Evolutionary conservation across 1,140 invertebrate species (phyloP), one percentile per base, ranked within the genome.

Genomic region (Drosophila willistoni): DNA sequence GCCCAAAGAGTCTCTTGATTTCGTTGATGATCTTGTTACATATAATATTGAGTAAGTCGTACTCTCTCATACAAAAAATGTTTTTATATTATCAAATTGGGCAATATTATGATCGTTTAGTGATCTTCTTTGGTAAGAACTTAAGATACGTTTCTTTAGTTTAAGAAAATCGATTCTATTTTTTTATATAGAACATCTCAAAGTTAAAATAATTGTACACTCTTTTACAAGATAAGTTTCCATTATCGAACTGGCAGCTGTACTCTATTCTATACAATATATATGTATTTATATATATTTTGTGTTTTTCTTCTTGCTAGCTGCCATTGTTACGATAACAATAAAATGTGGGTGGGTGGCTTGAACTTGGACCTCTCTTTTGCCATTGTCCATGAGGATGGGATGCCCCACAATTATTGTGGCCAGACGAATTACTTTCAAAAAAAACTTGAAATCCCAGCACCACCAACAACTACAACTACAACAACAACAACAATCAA

Each of bases 301-400:
- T 17, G n/a, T 62, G 47, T 69, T 29, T 17, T 44, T 60, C 39
- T 39, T 73, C 56, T 51, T 67, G 61, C 71, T 44, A 57, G 44
- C 71, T 79, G 77, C 84, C 71, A 84, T 87, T 89, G 80, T 87
- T 84, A 71, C 85, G 71, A 89, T 87, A 87, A 87, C 84, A 87
- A 87, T 89, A 81, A 89, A 87, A 84, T 89, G 80, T 87, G 83
- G 83, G 84, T 87, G 84, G 84, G 80, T 73, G 73, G 69, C 70
- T 81, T 90, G 84, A 87, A 87, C 84, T 87, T 87, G 84, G 85
- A 87, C 84, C 84, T 90, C 74, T 62, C 74, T 62, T 9, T 3
- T n/a, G 61, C 12, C 74, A 62, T 75, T 81, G 73, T 71, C 51
- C 70, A 55, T 36, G 34, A 54, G 17, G n/a, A 25, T 57, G 7